A percentile compares a stretch with the other conserved stretches of the same genome.
These are phyloP conservation scores for Lasioglossum pauxillum DNA, from an alignment of 2,888 invertebrate genomes.

Conservation along the genomic window DNA sequence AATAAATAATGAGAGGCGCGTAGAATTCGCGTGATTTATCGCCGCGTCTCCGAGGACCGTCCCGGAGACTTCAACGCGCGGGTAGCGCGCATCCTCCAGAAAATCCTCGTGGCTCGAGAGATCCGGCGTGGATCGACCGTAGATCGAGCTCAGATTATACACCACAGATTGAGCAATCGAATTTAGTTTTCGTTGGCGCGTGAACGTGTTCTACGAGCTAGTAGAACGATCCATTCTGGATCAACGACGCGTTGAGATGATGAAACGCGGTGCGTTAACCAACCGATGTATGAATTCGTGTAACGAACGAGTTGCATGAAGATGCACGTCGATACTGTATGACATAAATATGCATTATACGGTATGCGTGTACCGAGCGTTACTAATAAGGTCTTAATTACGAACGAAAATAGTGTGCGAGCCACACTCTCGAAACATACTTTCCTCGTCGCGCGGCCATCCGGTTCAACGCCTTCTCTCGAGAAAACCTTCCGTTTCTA, in stretches of 20 bases:
- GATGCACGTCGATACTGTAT: conserved; percentile 61
- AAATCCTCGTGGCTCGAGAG: background rate
- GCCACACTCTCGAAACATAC: conserved; percentile 68
- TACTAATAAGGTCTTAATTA: conserved; percentile 73
- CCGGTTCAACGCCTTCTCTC: conserved; percentile 67
- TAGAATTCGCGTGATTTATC: background rate
- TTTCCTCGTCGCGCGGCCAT: conserved; percentile 64
- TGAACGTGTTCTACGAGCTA: background rate
- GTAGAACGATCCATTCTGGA: background rate
- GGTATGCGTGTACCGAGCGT: conserved; percentile 67
- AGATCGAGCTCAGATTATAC: background rate
- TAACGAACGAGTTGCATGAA: conserved; percentile 22
- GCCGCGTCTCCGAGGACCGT: background rate
- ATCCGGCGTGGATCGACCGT: background rate
- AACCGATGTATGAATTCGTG: background rate
- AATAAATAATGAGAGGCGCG: background rate
- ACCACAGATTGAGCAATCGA: background rate
- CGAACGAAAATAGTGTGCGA: conserved; percentile 61
- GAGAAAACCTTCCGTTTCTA: conserved; percentile 15
- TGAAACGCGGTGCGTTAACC: background rate
- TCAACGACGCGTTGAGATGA: background rate
- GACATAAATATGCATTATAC: conserved; percentile 73
- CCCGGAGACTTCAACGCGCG: conserved; percentile 26
- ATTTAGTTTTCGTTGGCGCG: background rate
- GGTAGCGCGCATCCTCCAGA: background rate